Conservation (phyloP, 2,113 vertebrate species). For the Melospiza georgiana region DNA sequence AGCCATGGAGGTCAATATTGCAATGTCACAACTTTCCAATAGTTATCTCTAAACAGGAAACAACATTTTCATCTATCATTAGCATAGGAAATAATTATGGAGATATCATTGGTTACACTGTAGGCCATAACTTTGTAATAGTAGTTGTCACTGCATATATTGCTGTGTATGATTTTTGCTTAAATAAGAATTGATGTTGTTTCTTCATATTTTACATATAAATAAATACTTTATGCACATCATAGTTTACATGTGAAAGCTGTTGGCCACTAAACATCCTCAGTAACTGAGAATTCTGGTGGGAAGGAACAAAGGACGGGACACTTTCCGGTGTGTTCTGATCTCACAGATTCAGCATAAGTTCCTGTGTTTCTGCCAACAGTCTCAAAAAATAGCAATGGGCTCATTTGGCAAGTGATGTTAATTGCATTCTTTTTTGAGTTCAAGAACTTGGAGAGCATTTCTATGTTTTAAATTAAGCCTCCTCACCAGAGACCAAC, state of each 20-base stretch:
- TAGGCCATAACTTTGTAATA: background rate
- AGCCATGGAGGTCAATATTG: background rate
- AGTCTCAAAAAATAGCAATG: background rate
- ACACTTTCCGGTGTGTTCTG: fast-evolving
- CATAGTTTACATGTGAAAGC: background rate
- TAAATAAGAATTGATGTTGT: background rate
- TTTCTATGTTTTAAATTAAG: constrained; percentile 35
- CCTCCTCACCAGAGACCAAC: constrained; percentile 1
- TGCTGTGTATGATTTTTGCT: background rate
- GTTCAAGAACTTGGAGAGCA: background rate
- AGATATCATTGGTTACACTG: background rate
- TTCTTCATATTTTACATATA: background rate
- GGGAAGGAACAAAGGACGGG: background rate
- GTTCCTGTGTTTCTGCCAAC: background rate
- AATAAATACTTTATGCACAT: background rate
- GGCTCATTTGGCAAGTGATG: background rate
- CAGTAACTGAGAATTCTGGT: background rate
- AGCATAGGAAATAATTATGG: background rate
- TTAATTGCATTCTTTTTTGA: constrained; percentile 14
- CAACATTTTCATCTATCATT: background rate
- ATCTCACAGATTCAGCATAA: background rate
- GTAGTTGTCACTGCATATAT: background rate
- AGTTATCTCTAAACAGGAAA: background rate
- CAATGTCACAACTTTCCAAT: background rate
- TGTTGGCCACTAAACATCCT: background rate